Conservation (phyloP, 2,113 vertebrate species). For the Hyaena hyaena region DNA sequence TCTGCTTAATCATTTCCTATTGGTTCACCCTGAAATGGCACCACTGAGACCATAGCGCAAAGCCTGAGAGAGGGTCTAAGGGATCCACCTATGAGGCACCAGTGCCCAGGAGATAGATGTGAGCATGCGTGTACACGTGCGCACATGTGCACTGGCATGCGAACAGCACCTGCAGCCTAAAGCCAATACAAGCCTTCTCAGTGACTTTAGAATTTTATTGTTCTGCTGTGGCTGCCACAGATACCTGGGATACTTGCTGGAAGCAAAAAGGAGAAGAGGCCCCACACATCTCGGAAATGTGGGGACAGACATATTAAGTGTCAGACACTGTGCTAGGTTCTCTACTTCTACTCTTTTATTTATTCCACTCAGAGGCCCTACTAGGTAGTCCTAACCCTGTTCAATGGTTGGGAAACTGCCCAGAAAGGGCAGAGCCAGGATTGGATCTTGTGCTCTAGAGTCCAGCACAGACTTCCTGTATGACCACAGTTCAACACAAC, state of each 20-base stretch:
- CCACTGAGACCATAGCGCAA: neutral
- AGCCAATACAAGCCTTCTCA: neutral
- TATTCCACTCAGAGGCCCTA: neutral
- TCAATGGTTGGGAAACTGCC: neutral
- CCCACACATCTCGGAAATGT: neutral
- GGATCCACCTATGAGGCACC: neutral
- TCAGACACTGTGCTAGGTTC: neutral
- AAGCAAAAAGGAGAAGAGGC: neutral
- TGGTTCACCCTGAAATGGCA: neutral
- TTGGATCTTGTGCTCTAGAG: neutral
- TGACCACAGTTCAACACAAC: neutral
- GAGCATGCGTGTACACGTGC: neutral
- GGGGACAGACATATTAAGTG: neutral
- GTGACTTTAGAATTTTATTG: neutral
- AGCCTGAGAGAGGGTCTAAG: neutral
- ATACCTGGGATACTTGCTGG: neutral
- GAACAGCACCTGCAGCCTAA: neutral
- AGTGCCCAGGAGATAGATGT: neutral
- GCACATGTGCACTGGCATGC: rapidly evolving
- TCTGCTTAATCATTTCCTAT: neutral
- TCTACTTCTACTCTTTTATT: neutral
- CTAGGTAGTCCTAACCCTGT: neutral
- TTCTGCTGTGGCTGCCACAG: neutral
- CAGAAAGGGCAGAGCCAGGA: neutral
- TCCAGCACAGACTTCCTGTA: neutral